These are phyloP conservation scores for Manis javanica DNA, from an alignment of 2,797 vertebrate genomes.

Conservation along the genomic window DNA sequence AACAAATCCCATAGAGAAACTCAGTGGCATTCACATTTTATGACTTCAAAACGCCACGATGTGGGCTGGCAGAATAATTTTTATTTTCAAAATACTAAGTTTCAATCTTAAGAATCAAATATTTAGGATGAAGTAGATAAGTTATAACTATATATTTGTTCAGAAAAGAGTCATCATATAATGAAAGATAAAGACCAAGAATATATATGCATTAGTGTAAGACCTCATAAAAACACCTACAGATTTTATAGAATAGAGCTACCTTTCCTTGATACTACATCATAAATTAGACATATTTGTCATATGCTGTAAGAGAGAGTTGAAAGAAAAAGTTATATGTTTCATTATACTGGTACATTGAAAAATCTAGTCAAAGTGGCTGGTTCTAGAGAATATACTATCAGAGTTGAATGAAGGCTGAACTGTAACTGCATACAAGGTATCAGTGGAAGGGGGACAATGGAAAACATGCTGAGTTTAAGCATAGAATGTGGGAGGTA, in stretches of 20 bases:
- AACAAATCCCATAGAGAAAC: neutral
- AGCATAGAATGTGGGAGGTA: neutral
- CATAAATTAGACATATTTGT: neutral
- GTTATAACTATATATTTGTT: neutral
- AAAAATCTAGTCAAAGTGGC: neutral
- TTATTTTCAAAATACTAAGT: constrained; percentile 25
- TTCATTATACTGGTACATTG: neutral
- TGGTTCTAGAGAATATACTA: neutral
- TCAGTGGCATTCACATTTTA: neutral
- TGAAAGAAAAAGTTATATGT: neutral
- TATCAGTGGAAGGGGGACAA: neutral
- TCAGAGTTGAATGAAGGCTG: neutral
- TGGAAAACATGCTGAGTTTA: neutral
- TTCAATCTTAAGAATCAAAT: neutral
- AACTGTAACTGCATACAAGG: neutral
- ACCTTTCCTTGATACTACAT: neutral
- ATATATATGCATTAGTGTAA: neutral
- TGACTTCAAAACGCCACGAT: neutral
- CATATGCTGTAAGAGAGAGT: neutral
- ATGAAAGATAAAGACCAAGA: neutral
- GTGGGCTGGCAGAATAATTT: neutral
- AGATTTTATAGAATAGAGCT: neutral
- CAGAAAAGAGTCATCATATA: neutral
- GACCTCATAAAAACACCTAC: neutral
- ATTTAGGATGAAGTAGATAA: neutral